Evolutionary conservation across 1,140 invertebrate genomes (phyloP), one percentile per base, ranked within the genome.

Genomic region (Zaprionus tsacasi): DNA sequence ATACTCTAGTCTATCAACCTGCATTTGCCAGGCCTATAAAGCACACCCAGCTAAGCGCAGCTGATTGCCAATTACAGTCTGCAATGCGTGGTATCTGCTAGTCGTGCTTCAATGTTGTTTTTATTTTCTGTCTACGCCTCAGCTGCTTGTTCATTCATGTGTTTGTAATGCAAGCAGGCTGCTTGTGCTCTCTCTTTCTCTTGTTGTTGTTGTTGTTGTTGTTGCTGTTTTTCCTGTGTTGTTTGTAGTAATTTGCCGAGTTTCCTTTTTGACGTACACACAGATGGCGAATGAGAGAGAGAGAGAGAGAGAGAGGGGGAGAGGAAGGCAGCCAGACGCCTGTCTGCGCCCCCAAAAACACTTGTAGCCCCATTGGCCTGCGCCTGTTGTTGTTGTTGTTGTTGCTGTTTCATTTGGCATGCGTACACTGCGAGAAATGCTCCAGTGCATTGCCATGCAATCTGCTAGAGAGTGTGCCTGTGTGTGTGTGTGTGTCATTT

Each of bases 241-340:
- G 61, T 66, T 76, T 69, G 57, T 63, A 80, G 79, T 82, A 87
- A 86, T 87, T 82, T 86, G 76, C 75, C 76, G 69, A 86, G 82
- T 87, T 86, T 86, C 82, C 82, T 76, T 85, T 74, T 68, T 60
- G 61, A 33, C 50, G n/a, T 17, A 65, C 54, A 58, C 60, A 64
- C n/a, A n/a, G n/a, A n/a, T n/a, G n/a, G n/a, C n/a, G n/a, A n/a
- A n/a, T n/a, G 52, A 27, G 8, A 57, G 15, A 55, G 36, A 45
- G 8, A 36, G 50, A 43, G 12, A 36, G 30, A n/a, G 45, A 36
- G 10, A 63, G 45, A 52, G 27, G 10, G 38, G 36, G 13, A 50
- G 56, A 30, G 21, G 17, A 27, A 36, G 35, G 48, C 57, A 69
- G 59, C 61, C 65, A 61, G 71, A 36, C 50, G 65, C 12, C 57